Conservation (phyloP, 1,140 invertebrate genomes). For the Gryllus bimaculatus region DNA sequence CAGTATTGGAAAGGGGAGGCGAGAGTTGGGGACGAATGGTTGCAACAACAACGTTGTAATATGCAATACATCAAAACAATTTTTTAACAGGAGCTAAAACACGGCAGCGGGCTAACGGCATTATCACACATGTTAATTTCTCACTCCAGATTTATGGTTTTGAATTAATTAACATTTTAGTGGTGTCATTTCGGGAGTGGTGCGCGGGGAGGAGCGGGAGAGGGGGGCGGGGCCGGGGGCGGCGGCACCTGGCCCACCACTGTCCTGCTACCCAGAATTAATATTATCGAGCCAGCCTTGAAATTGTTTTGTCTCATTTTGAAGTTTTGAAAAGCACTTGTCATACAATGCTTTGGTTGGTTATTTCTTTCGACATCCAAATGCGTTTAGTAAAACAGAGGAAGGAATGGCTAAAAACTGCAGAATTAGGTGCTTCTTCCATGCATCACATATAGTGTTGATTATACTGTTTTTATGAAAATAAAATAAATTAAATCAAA, state of each 20-base stretch:
- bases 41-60: slow-evolving; percentile 1
- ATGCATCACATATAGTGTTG: too few species aligned
- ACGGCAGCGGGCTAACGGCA: neutral
- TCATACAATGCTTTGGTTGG: too few species aligned
- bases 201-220: neutral
- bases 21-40: neutral
- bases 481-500: too few species aligned
- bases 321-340: too few species aligned
- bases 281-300: neutral
- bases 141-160: slow-evolving; percentile 4
- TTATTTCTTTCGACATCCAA: too few species aligned
- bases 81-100: neutral
- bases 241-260: neutral
- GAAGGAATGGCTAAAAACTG: too few species aligned
- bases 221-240: too few species aligned
- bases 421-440: too few species aligned
- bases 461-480: too few species aligned
- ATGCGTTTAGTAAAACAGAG: too few species aligned
- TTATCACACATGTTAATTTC: slow-evolving; percentile 5
- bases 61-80: slow-evolving; percentile 5
- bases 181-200: neutral
- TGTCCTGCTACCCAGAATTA: neutral
- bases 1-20: neutral
- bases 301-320: too few species aligned
- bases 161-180: slow-evolving; percentile 6